A percentile compares a stretch with the other conserved stretches of the same genome.
phyloP scores from a whole-genome alignment of 1,140 invertebrate species.

The Lucilia sericata region DNA sequence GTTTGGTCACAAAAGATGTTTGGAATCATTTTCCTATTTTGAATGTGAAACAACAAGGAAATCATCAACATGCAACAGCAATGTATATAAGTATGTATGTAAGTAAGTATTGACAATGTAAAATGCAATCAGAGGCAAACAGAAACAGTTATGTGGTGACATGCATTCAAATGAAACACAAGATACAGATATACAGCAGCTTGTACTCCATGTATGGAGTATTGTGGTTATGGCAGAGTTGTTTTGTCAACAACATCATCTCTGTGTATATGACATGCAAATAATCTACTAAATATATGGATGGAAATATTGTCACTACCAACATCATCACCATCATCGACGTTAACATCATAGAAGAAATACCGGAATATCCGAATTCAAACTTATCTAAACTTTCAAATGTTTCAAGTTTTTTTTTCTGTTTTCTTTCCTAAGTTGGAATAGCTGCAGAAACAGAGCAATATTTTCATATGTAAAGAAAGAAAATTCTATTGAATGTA shows the following conservation, averaged over 20 bases:
- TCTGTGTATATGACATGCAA: not conserved
- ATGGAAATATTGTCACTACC: not conserved
- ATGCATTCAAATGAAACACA: not conserved
- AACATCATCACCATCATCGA: not conserved
- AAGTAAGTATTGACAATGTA: not conserved
- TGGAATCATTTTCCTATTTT: not conserved
- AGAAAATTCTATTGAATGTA: too few relatives aligned
- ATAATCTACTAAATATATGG: too few relatives aligned
- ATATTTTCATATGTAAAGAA: too few relatives aligned
- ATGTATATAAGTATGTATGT: not conserved
- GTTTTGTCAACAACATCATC: not conserved
- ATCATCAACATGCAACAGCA: not conserved
- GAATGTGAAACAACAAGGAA: not conserved
- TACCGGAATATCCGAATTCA: conserved; percentile 25
- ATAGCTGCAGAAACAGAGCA: too few relatives aligned
- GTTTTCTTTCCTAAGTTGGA: too few relatives aligned
- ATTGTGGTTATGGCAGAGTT: not conserved
- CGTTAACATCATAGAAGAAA: conserved; percentile 14
- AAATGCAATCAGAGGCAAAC: not conserved
- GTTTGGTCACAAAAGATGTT: conserved; percentile 45
- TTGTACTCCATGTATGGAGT: not conserved
- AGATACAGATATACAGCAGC: not conserved
- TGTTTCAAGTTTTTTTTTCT: not conserved
- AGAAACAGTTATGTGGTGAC: not conserved
- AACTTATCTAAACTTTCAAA: conserved; percentile 22